Base-by-base conservation (phyloP, 30 jellyfish, hydroid and myxozoan genomes). In the Aurelia aurita region DNA sequence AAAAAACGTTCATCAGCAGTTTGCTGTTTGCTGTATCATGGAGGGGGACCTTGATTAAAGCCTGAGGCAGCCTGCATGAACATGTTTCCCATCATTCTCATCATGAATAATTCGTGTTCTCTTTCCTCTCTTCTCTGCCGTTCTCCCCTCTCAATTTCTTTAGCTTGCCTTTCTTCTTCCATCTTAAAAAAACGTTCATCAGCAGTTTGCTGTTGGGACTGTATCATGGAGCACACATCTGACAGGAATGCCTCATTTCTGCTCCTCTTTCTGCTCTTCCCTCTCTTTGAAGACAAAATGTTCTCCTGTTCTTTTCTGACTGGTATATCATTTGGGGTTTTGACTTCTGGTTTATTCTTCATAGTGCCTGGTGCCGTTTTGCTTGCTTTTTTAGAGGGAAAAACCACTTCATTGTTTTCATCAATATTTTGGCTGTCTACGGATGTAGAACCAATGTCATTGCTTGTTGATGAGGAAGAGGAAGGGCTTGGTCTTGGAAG, bases 71-170 rank as follows among this genome's bases (percentile, higher is more conserved):
- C 72, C 58, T 31, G 61, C 77, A 60, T 76, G 57, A 78, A 78
- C 89, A 78, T 78, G 11, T 46, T 60, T 6, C 89, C 89, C 89
- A 78, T 78, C 89, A 78, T 78, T 66, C 63, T 79, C 89, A 78
- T 78, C 80, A 78, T 78, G 35, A 43, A 26, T 7, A 78, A n/a
- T 35, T 59, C 80, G 29, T 78, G 89, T 45, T 78, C 72, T 45
- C 29, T 61, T 15, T 78, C 89, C 46, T 78, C 89, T 27, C 26
- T 59, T n/a, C 89, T 59, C 45, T 80, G 62, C 71, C 63, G 45
- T 14, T 60, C 89, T 43, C 59, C 79, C 8, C 21, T 31, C 31
- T 60, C 69, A 21, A 58, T 5, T 20, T 77, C 79, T 77, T 44
- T 20, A 32, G 25, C 6, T 20, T 46, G 80, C 18, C 89, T 18